Conservation (phyloP, 2,797 vertebrate genomes). For the Alcedo atthis region DNA sequence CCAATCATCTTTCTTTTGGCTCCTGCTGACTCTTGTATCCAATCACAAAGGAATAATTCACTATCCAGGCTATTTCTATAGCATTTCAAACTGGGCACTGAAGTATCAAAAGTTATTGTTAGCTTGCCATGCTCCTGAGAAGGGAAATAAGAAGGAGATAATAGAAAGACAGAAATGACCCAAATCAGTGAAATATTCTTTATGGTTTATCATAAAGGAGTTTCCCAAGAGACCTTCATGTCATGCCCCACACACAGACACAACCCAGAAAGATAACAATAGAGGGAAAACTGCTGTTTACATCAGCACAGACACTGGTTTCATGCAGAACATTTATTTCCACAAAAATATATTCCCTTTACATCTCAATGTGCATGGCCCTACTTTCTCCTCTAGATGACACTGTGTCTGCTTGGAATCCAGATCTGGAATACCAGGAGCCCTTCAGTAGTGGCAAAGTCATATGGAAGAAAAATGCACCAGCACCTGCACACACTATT, state of each 20-base stretch:
- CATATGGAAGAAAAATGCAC: constrained; percentile 41
- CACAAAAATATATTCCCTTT: neutral
- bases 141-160: constrained; percentile 53
- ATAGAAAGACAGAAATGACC: constrained; percentile 49
- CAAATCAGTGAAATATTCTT: constrained; percentile 51
- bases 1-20: constrained; percentile 50
- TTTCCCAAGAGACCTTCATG: constrained; percentile 43
- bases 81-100: constrained; percentile 68
- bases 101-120: constrained; percentile 60
- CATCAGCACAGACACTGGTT: neutral
- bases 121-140: constrained; percentile 52
- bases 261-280: neutral
- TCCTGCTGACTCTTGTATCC: constrained; percentile 55
- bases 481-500: constrained; percentile 25
- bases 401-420: constrained; percentile 65
- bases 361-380: neutral
- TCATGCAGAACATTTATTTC: neutral
- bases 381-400: constrained; percentile 65
- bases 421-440: neutral
- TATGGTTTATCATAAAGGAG: constrained; percentile 54
- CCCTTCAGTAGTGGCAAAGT: constrained; percentile 35
- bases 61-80: constrained; percentile 69
- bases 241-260: neutral
- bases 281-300: neutral
- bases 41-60: constrained; percentile 67